Evolutionary conservation across 2,113 vertebrate genomes (phyloP), one percentile per base, ranked within the genome.

Genomic region (Tachycineta bicolor): DNA sequence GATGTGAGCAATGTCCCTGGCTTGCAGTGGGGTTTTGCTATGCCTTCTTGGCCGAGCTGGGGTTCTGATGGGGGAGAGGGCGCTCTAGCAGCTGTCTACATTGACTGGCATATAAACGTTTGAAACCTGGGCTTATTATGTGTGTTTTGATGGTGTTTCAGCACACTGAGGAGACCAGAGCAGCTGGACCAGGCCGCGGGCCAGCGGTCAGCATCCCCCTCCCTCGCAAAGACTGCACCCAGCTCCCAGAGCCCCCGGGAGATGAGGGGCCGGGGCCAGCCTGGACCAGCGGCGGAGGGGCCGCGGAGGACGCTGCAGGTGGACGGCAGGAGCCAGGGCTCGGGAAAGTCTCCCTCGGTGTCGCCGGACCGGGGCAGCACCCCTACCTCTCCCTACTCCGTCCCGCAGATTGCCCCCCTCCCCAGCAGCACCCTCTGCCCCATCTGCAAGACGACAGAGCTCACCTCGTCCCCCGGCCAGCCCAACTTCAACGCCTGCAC

Each of bases 341-440:
- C 97, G 5, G 98, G 98, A 60, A 97, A 97, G 28, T 98, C 98
- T 29, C 98, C 98, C 10, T 99, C 99, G 0, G 98, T 96, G 70
- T 99, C 99, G 1, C 99, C 99, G 0, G 99, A 99, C 79, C 97
- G 98, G 89, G 98, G 98, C 98, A 99, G 98, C 71, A 99, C 98
- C 77, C 99, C 99, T 70, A 99, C 99, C 33, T 99, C 99, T 39
- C 99, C 99, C 39, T 99, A 99, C 97, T 99, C 99, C 5, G 97
- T 99, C 92, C 99, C 99, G 22, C 99, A 99, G 98, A 99, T 99
- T 2, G 99, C 99, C 15, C 99, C 99, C 37, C 99, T 99, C 95
- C 99, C 99, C 96, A 99, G 99, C 98, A 99, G 99, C 96, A 99
- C 98, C 33, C 98, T 99, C 91, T 99, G 99, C 94, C 99, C 99